Evolutionary conservation across 1,140 invertebrate genomes (phyloP), one percentile per base, ranked within the genome.

Genomic region (Trachelipus rathkii): DNA sequence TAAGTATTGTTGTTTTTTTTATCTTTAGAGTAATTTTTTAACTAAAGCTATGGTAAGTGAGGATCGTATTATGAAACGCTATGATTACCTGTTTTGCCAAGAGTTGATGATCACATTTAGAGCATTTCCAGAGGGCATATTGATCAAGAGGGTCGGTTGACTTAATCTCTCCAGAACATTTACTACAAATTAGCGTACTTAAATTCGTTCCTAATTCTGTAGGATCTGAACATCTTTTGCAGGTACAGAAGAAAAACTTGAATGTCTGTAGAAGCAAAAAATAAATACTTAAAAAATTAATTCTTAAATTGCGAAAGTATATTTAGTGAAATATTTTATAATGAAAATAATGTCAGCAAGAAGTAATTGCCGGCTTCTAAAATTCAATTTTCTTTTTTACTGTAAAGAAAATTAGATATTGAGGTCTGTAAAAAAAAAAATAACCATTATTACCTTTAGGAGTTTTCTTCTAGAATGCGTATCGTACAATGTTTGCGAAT

Each of bases 401-500:
- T 3, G 6, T 33, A 33, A 33, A 3, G 33, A 33, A 33, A 33
- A 33, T 33, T 6, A 33, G 33, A 33, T 33, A 33, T 33, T 6
- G 33, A 33, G 6, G 6, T 33, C 33, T 33, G 33, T 1, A 33
- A 33, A 33, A 33, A 33, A 33, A 33, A 3, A 33, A 3, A 33
- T 33, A 33, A 33, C 6, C 6, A 33, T 33, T 33, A 33, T 33
- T 33, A 91, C 88, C 19, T 88, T 85, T 0, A 95, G 85, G 82
- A 90, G 89, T 78, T 89, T 87, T 67, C 92, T 87, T 9, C 93
- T 86, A 19, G 90, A 84, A 13, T 90, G 82, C 0, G 93, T 94
- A 3, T 92, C 81, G 77, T 80, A 77, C n/a, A 94, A 82, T 0
- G 90, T 90, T 82, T 93, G 89, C 0, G 92, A 91, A 81, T 94